Evolutionary conservation across 2,113 vertebrate species (phyloP).

Genomic region (Esox niger): DNA sequence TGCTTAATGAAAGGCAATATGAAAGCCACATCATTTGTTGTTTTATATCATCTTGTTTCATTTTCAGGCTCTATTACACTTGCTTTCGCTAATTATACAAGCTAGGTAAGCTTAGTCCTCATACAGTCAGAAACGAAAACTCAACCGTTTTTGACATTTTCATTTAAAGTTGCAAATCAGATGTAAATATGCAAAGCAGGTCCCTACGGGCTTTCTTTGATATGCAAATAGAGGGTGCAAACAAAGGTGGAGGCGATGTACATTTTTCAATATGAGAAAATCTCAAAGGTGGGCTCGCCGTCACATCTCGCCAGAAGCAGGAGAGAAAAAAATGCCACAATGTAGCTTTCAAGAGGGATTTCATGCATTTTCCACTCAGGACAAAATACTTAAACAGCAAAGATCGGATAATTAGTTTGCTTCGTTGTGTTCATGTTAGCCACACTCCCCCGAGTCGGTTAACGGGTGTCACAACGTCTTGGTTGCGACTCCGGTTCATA

Average conservation of each 20-base stretch:
- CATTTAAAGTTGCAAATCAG: slow-evolving; percentile 77
- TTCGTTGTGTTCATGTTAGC: background rate
- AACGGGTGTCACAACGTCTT: background rate
- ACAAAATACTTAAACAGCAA: background rate
- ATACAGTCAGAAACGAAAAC: slow-evolving; percentile 61
- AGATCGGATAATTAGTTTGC: background rate
- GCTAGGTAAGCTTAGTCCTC: slow-evolving; percentile 60
- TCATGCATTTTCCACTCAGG: background rate
- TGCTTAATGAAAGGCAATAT: slow-evolving; percentile 69
- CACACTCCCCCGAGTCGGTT: background rate
- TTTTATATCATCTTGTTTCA: slow-evolving; percentile 69
- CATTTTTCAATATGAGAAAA: slow-evolving; percentile 30
- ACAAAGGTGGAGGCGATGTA: slow-evolving; percentile 71
- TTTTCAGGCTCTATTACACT: slow-evolving; percentile 64
- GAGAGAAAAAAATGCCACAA: background rate
- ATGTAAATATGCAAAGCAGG: slow-evolving; percentile 78
- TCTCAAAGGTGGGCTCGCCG: slow-evolving; percentile 49
- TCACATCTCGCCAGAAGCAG: slow-evolving; percentile 38
- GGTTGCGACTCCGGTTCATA: slow-evolving; percentile 37
- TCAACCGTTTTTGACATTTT: slow-evolving; percentile 75
- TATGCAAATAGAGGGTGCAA: slow-evolving; percentile 74
- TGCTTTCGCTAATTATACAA: slow-evolving; percentile 73
- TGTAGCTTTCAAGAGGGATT: background rate
- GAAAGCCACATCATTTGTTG: slow-evolving; percentile 63
- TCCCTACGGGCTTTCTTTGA: slow-evolving; percentile 73